Base-by-base conservation (phyloP, 2,113 vertebrate species). In the Pelodiscus sinensis region DNA sequence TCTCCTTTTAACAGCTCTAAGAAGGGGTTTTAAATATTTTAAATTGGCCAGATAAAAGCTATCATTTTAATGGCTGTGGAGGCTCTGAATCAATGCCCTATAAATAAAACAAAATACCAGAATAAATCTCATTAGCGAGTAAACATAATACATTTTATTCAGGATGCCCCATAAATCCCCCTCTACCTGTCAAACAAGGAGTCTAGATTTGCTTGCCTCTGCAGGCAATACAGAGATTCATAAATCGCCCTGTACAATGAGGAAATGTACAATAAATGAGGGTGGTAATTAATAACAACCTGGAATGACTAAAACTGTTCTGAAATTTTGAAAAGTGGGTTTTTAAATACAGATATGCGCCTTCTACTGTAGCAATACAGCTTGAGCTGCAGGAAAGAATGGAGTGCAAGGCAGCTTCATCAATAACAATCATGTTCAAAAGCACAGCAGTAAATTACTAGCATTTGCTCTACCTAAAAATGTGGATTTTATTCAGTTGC, bases 111-210 rank as follows among this genome's bases (percentile, higher is more conserved):
- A 80, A 90, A 93, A 92, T 77, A 82, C 78, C 38, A n/a, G 86
- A 93, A 94, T 95, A 93, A 83, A 95, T 96, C 92, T 96, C 21
- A 81, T 93, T 95, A 97, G 79, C 84, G 92, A 94, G 92, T 92
- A 95, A 94, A 92, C 50, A 81, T 81, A 90, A 85, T 84, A 25
- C 54, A 57, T 89, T 93, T 92, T 89, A 78, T 58, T 94, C 44
- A 88, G 57, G 77, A 86, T 57, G 79, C 62, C 84, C 81, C 89
- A 68, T 88, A 73, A 96, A 92, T 95, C 91, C 84, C 82, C 68
- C 80, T 91, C 57, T 87, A 27, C 80, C 90, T 94, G 85, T 92
- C 90, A 88, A 81, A 88, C 86, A 89, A 82, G 2, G 79, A 87
- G 80, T 90, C 19, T 2, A 56, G 92, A 91, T 86, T 92, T 79